A percentile compares a stretch with the other conserved stretches of the same genome.
These are phyloP conservation scores for Stercorarius parasiticus DNA, from an alignment of 2,113 vertebrate genomes.

Conservation along the genomic window DNA sequence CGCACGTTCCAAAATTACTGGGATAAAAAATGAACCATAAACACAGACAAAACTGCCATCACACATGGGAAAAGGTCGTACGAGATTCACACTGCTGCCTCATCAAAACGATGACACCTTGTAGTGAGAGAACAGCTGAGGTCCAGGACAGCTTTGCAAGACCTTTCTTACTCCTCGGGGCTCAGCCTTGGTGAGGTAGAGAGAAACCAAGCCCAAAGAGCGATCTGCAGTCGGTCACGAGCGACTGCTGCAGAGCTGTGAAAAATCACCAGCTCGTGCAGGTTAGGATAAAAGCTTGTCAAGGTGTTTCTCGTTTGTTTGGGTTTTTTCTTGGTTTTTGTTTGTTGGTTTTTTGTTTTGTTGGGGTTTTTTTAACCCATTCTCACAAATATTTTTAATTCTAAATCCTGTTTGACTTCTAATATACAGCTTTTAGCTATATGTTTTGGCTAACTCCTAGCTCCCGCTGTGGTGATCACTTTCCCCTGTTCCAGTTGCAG, in stretches of 20 bases:
- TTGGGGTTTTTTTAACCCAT: neutral
- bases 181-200: neutral
- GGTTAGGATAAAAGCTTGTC: neutral
- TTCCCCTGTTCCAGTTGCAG: neutral
- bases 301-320: neutral
- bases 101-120: neutral
- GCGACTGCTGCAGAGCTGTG: neutral
- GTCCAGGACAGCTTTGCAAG: neutral
- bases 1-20: neutral
- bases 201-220: neutral
- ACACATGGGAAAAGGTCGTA: rapidly evolving
- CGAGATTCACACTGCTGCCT: neutral
- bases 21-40: neutral
- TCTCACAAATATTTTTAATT: neutral
- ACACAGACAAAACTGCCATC: neutral
- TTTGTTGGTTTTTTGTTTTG: neutral
- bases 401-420: neutral
- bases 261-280: rapidly evolving
- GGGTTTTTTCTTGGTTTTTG: neutral
- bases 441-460: neutral
- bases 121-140: neutral
- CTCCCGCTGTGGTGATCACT: neutral
- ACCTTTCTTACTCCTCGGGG: rapidly evolving
- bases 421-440: neutral
- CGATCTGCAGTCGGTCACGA: too few species aligned